Base-by-base conservation (phyloP, 2,888 invertebrate genomes). In the Plagodis dolabraria region DNA sequence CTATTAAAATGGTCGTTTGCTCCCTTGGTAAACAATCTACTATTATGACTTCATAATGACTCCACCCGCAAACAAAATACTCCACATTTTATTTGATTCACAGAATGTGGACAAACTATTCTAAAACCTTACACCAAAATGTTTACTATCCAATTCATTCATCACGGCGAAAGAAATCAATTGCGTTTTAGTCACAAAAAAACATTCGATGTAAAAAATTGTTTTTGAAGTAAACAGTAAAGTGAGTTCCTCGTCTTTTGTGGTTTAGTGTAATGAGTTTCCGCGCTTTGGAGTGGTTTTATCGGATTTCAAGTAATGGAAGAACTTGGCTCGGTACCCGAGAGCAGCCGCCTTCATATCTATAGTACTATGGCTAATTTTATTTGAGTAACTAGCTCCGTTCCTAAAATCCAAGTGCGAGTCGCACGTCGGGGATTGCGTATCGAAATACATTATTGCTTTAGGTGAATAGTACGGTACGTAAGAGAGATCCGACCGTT, bases 141-240 rank as follows among this genome's bases (percentile, higher is more conserved):
- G 36, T 60, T 54, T 48, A 52, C 48, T 53, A 56, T 54, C 57
- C 57, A 54, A 43, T 52, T 47, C 53, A 42, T 47, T 53, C 57
- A 63, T 63, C 59, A 63, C 63, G 61, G 63, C n/a, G 45, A 52
- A 59, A 52, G 44, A 54, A 64, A 59, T 63, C 58, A 57, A 57
- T 64, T 57, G 59, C 62, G 55, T 56, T 60, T 53, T 44, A 47
- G 49, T 51, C n/a, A 47, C 47, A 46, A 53, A 60, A 54, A 54
- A 49, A 47, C 48, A 53, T 48, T 52, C 22, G 48, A 45, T 49
- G 10, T 40, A 10, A 40, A 60, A 56, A 54, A 60, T 51, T 52
- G 49, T 48, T 50, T 65, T 60, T 60, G 57, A 63, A 43, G 33
- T 57, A 45, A 53, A 57, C 57, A 47, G 43, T 51, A 47, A 47